Base-by-base conservation (phyloP, 1,140 invertebrate genomes). In the Hyposmocoma kahamanoa region DNA sequence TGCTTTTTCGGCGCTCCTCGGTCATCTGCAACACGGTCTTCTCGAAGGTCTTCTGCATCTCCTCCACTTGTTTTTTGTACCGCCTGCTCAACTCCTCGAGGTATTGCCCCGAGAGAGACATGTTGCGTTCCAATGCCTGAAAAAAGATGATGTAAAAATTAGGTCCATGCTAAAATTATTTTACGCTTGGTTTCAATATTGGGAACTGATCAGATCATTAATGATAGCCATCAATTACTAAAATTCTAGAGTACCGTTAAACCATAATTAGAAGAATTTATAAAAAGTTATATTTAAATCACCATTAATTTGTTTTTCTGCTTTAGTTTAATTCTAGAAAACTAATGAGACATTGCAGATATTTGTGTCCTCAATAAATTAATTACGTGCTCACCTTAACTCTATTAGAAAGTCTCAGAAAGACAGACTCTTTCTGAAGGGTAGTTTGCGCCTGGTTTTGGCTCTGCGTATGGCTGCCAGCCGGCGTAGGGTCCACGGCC, bases 51-150 rank as follows among this genome's bases (percentile, higher is more conserved):
- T 90, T 90, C 74, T 96, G 94, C 91, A 97, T 95, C 71, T 98
- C 97, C 78, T 99, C 97, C 22, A 97, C 96, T 87, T 99, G 97
- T 53, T 96, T 96, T 60, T 98, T 97, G 80, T 98, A 99, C 32
- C 96, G 89, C 26, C 94, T 91, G 78, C 96, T 98, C 38, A 99
- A 80, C 74, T 99, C 97, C 80, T 98, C 96, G 39, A 99, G 87
- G 82, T 99, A 99, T 67, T 98, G 96, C 50, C 94, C 94, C 52
- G 95, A 98, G 1, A 99, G 87, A 2, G 97, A 97, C 91, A 99
- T 97, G 82, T 99, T 99, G 42, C 95, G 89, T 84, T 99, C 98
- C 49, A 99, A 87, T 48, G 93, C 92, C 91, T 95, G 83, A 62
- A 90, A 89, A n/a, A n/a, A n/a, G n/a, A n/a, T n/a, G n/a, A n/a